Base-by-base conservation (phyloP, 2,888 invertebrate genomes). In the Oscheius onirici region DNA sequence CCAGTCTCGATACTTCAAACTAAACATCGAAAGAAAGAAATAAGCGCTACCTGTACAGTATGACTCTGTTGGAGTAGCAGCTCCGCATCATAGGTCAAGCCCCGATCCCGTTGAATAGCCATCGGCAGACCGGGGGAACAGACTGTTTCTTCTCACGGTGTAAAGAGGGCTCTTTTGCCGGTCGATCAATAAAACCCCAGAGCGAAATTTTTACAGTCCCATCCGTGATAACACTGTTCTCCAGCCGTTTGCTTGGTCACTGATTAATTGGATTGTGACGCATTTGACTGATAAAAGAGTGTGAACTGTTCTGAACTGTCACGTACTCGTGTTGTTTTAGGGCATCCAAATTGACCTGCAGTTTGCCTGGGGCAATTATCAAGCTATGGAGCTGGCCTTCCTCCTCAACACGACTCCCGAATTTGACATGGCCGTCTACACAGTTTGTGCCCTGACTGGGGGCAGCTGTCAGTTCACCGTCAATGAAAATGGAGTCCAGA, bases 361-460 rank as follows among this genome's bases (percentile, higher is more conserved):
- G 76, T 82, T 80, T 54, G 60, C 71, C 17, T 71, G 72, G 71
- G 74, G 72, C 54, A 34, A 28, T 8, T 73, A 61, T 54, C 70
- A 73, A 28, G 80, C 79, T 24, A 15, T 84, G 58, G 77, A 82
- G 46, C 71, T 74, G 41, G 70, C 78, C 20, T 78, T 85, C 75
- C 75, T 83, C 66, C 69, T 83, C 54, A 81, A 82, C 60, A 77
- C 77, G 20, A 80, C 80, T 10, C 84, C 85, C 41, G 82, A 82
- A 54, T 85, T 85, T 71, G 85, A 85, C 28, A 70, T 85, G 51
- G 76, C 80, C 54, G 84, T 82, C 26, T 82, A 81, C 74, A 82
- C 85, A 15, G 72, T 86, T 15, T 83, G 82, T 44, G 84, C 83
- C 11, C 71, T 85, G 57, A 71, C 79, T 24, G 78, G 71, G 13